Conservation (phyloP, 1,140 invertebrate species). For the Pseudomyrmex pallidus region DNA sequence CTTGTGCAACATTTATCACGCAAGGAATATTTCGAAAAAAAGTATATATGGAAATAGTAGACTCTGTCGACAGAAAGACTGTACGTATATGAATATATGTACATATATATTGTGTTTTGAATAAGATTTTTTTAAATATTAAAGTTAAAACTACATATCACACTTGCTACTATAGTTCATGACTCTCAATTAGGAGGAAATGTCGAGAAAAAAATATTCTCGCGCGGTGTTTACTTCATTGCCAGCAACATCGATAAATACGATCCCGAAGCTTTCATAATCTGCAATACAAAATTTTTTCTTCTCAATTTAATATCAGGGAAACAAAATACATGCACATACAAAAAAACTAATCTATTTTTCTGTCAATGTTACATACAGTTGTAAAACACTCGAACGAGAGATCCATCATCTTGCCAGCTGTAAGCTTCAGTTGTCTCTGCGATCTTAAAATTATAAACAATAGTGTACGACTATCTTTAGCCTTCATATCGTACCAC, state of each 20-base stretch:
- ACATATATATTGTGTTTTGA: not conserved
- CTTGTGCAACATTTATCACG: no score
- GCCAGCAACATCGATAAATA: slow-evolving; percentile 63
- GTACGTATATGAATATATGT: not conserved
- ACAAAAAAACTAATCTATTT: not conserved
- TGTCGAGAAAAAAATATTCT: not conserved
- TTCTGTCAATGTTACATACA: slow-evolving; percentile 39
- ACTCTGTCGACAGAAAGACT: no score
- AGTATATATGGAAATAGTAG: no score
- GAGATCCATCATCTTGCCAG: slow-evolving; percentile 59
- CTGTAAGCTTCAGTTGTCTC: slow-evolving; percentile 48
- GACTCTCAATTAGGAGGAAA: not conserved
- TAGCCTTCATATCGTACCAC: slow-evolving; percentile 58
- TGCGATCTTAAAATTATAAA: slow-evolving; percentile 60
- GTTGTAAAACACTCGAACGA: slow-evolving; percentile 62
- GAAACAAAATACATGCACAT: not conserved
- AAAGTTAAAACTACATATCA: not conserved
- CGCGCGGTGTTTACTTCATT: slow-evolving; percentile 29
- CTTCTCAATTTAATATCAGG: no score
- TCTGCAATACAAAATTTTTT: slow-evolving; percentile 40
- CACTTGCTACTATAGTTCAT: not conserved
- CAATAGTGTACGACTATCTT: slow-evolving; percentile 39
- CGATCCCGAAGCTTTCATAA: slow-evolving; percentile 65
- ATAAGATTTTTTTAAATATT: not conserved
- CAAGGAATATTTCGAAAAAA: no score